Conservation (phyloP, 2,797 vertebrate species). For the Spatula clypeata region DNA sequence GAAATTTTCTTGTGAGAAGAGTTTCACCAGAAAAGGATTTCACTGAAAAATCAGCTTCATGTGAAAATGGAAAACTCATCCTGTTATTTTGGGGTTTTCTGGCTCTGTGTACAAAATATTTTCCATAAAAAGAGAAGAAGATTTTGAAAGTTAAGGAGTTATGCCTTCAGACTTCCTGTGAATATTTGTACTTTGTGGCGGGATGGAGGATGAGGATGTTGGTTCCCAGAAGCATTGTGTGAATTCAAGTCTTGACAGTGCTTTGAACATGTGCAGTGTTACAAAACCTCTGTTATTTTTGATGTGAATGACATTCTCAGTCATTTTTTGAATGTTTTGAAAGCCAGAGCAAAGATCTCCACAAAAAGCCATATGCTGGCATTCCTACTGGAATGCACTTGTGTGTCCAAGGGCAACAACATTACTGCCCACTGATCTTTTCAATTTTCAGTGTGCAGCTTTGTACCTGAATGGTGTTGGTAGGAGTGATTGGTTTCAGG, state of each 20-base stretch:
- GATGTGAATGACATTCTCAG: background rate
- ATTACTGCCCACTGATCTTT: background rate
- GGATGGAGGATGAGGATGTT: background rate
- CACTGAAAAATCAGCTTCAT: background rate
- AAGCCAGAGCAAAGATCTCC: background rate
- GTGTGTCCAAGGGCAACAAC: background rate
- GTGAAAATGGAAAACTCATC: background rate
- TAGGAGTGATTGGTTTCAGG: background rate
- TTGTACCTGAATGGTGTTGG: background rate
- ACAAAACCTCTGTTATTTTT: background rate
- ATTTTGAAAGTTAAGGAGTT: background rate
- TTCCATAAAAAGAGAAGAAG: background rate
- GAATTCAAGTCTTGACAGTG: background rate
- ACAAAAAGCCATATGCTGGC: background rate
- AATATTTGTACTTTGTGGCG: background rate
- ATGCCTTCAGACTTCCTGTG: constrained; percentile 2
- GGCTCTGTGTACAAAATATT: background rate
- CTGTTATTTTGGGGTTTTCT: background rate
- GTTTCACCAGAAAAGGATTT: background rate
- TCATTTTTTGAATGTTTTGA: background rate
- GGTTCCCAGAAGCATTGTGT: background rate
- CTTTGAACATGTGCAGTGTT: background rate
- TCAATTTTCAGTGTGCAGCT: background rate
- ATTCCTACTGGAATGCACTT: background rate
- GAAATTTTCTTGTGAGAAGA: background rate